Conservation (phyloP, 2,888 invertebrate species). For the Myathropa florea region DNA sequence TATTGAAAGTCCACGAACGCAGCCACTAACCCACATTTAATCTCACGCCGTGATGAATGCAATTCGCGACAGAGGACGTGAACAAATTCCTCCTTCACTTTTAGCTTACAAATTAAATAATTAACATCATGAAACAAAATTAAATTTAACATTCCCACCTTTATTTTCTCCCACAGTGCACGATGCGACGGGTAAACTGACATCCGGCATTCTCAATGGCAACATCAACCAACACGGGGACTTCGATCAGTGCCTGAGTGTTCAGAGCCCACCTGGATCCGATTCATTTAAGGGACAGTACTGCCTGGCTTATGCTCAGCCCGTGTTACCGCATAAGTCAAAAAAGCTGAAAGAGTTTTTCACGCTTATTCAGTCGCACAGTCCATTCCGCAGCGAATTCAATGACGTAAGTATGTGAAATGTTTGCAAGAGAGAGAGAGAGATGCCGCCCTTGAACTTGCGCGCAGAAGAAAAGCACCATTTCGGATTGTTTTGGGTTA, state of each 20-base stretch:
- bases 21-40: no score
- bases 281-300: conserved; percentile 82
- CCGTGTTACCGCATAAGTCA: conserved; percentile 82
- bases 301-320: conserved; percentile 84
- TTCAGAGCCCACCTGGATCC: conserved; percentile 69
- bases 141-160: neutral
- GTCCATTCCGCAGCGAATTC: conserved; percentile 84
- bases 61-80: neutral
- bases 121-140: neutral
- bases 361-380: conserved; percentile 84
- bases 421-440: neutral
- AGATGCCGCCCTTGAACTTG: conserved; percentile 50
- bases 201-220: conserved; percentile 85
- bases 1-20: no score
- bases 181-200: conserved; percentile 85
- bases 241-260: conserved; percentile 80
- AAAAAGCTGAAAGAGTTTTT: conserved; percentile 81
- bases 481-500: neutral
- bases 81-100: neutral
- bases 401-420: conserved; percentile 84
- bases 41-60: neutral
- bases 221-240: conserved; percentile 86
- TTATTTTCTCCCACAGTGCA: conserved; percentile 82
- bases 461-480: neutral
- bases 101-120: neutral